Percentiles rank a stretch among this genome's conserved stretches.
These are phyloP conservation scores for Limnephilus auricula DNA, from an alignment of 2,888 invertebrate genomes.

Conservation along the genomic window DNA sequence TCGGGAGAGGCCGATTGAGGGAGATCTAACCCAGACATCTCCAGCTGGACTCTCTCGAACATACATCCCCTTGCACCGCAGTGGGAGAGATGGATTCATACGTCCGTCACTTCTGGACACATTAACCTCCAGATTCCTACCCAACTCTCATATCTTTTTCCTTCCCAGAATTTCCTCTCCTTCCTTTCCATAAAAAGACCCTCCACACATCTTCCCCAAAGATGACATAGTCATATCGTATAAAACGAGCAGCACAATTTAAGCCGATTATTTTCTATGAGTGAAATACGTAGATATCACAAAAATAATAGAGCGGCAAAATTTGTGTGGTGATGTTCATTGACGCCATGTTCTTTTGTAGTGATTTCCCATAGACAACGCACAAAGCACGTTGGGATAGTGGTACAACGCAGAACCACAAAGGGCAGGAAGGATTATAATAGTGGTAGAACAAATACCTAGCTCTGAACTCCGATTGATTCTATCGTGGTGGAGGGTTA, in stretches of 20 bases:
- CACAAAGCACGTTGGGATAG: neutral
- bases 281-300: neutral
- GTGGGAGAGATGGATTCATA: too few species aligned
- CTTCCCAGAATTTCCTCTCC: too few species aligned
- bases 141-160: too few species aligned
- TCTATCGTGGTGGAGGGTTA: neutral
- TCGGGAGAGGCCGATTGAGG: too few species aligned
- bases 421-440: constrained; percentile 41
- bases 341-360: neutral
- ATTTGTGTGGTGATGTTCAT: neutral
- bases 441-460: neutral
- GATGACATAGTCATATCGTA: neutral
- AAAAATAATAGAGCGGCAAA: neutral
- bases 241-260: neutral
- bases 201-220: too few species aligned
- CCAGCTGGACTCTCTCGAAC: too few species aligned
- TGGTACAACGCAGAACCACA: constrained; percentile 7
- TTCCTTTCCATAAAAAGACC: too few species aligned
- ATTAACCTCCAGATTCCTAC: too few species aligned
- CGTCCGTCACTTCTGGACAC: too few species aligned
- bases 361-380: neutral
- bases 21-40: too few species aligned
- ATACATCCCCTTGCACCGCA: too few species aligned
- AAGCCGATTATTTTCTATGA: neutral
- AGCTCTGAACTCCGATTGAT: neutral